phyloP scores from a whole-genome alignment of 2,113 vertebrate species.

The Nestor notabilis region DNA sequence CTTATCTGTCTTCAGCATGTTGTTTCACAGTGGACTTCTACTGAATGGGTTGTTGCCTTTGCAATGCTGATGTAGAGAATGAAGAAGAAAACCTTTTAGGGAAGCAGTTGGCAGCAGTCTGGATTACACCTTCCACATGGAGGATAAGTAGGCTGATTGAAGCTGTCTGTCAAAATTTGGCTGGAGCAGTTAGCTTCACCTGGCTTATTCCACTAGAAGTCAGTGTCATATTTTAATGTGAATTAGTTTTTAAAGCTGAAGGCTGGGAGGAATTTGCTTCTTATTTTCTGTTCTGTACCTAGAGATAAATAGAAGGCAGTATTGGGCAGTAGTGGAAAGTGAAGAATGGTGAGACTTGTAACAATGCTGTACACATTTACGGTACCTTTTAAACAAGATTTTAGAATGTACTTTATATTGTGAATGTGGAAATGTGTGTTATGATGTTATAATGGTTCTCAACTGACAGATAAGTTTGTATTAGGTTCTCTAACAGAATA shows the following conservation, averaged over 20 bases:
- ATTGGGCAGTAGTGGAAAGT: background rate
- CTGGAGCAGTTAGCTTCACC: background rate
- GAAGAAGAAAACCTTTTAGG: background rate
- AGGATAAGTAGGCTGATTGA: constrained; percentile 21
- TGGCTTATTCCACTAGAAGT: background rate
- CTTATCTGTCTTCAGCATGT: constrained; percentile 30
- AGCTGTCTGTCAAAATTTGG: constrained; percentile 33
- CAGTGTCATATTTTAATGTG: background rate
- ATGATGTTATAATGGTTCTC: background rate
- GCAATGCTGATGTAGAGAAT: background rate
- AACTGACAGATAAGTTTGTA: fast-evolving
- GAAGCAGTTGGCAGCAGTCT: constrained; percentile 26
- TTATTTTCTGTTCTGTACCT: background rate
- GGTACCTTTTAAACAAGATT: background rate
- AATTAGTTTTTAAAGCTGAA: constrained; percentile 17
- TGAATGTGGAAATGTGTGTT: background rate
- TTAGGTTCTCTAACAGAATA: background rate
- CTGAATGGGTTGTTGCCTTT: background rate
- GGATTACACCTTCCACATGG: constrained; percentile 14
- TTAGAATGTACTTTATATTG: background rate
- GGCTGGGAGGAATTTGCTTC: background rate
- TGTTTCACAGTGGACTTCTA: background rate
- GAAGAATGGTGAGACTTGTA: background rate
- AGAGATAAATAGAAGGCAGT: background rate
- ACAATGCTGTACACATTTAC: background rate